Base-by-base conservation (phyloP, 2,797 vertebrate species). In the Pachyuromys duprasi region DNA sequence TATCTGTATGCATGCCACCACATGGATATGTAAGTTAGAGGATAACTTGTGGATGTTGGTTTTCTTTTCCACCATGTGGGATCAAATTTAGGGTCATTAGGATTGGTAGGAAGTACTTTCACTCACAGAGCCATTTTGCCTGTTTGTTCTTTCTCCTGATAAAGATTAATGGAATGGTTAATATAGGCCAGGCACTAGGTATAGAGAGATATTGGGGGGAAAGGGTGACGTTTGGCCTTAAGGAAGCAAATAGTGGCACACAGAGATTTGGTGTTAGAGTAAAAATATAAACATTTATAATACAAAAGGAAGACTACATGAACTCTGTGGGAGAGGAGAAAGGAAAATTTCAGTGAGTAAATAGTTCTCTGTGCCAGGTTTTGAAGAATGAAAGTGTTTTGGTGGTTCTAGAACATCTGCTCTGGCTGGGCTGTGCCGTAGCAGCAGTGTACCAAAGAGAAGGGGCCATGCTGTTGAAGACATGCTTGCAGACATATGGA, bases 361-460 rank as follows among this genome's bases (percentile, higher is more conserved):
- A 42, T 62, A 80, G 70, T 70, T 78, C 39, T 13, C 2, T 87
- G 22, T 55, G 55, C 42, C 89, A 45, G 84, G 7, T 92, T 86
- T 96, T 90, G 20, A 89, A 91, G 78, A 63, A 39, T 42, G 36
- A 81, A 69, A 76, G 17, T 89, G 28, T 89, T 89, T 39, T 95
- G 31, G 76, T 87, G 78, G 82, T 36, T 57, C 24, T 39, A 28
- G 78, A 17, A 74, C 76, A 12, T 13, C 88, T 89, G 70, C 20
- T 74, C 26, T 60, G 5, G 28, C 72, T 88, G 39, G 84, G 62
- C 8, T 72, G 0, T 57, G 62, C 83, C 90, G 22, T 8, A 75
- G 70, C 15, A 60, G 53, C 55, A 81, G 79, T 81, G 78, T 81
- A 55, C 55, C 45, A 53, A 24, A 28, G 49, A 75, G 45, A 13